Evolutionary conservation across 1,140 invertebrate genomes (phyloP).

Genomic region (Caerostris extrusa): DNA sequence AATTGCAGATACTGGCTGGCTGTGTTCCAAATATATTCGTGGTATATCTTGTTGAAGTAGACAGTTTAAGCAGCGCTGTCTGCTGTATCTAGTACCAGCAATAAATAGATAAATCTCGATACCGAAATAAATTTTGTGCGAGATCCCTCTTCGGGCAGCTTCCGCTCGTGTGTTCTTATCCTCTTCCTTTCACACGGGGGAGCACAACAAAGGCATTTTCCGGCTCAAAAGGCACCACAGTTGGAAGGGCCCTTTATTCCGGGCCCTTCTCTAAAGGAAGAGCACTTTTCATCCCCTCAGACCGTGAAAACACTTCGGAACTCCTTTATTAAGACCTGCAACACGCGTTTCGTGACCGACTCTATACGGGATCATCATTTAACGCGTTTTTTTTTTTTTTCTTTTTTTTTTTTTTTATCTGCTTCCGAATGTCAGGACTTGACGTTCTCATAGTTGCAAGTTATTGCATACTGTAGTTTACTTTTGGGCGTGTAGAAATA

Average conservation of each 20-base stretch:
- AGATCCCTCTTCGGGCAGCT: constrained; percentile 9
- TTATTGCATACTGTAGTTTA: background rate
- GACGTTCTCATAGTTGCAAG: background rate
- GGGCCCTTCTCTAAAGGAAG: constrained; percentile 25
- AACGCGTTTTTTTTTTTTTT: background rate
- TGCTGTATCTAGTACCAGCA: background rate
- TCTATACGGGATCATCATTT: constrained; percentile 1
- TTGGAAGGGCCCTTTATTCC: constrained; percentile 43
- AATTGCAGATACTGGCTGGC: too few species aligned
- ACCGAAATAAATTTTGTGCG: constrained; percentile 7
- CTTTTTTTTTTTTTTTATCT: too few species aligned
- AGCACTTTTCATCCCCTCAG: constrained; percentile 40
- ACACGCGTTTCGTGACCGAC: background rate
- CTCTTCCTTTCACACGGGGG: constrained; percentile 69
- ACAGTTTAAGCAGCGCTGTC: too few species aligned
- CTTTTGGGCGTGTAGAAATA: background rate
- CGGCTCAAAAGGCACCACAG: constrained; percentile 45
- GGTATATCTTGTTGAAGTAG: too few species aligned
- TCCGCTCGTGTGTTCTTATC: constrained; percentile 63
- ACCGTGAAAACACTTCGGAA: constrained; percentile 25
- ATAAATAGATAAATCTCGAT: background rate
- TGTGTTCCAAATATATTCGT: too few species aligned
- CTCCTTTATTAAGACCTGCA: constrained; percentile 4
- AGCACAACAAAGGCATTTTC: constrained; percentile 40
- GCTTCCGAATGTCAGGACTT: background rate